Base-by-base conservation (phyloP, 2,888 invertebrate species). In the Vanessa cardui region DNA sequence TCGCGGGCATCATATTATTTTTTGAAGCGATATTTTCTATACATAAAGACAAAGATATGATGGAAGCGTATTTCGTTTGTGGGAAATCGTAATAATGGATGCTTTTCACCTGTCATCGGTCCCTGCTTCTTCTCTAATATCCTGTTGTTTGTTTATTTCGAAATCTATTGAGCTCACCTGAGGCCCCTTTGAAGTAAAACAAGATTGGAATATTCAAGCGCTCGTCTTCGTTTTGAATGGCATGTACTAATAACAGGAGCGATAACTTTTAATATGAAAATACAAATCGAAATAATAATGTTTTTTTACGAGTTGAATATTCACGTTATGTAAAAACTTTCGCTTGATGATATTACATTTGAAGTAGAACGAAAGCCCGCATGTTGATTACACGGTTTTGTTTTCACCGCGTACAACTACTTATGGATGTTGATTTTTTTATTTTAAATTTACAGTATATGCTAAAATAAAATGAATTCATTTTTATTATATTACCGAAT, bases 341-440 rank as follows among this genome's bases (percentile, higher is more conserved):
- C 56, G 33, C 18, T 39, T 39, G 39, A 33, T 56, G 52, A 31
- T 31, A 16, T 31, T 26, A 31, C 26, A 26, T 54, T 31, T 54
- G 6, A 54, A 39, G 18, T 56, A 56, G n/a, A 18, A 39, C 56
- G 12, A 39, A 56, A 77, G 75, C 87, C 88, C 89, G 88, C 87
- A 87, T 87, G 80, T 74, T 79, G 81, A 80, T 80, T 79, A 74
- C 72, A 78, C 73, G 83, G 82, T 85, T 84, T 83, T 80, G 84
- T 84, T 88, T 89, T 88, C 85, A 86, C 88, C 88, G 86, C 86
- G 84, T 85, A 83, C 80, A 74, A 77, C 78, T 78, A 76, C 26
- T 52, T 31, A 31, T 3, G 50, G 50, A 49, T 9, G 56, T 56
- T 18, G 15, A 18, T 56, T 56, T 18, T 56, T 20, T 21, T 12